A percentile compares a stretch with the other conserved stretches of the same genome.
phyloP scores from a whole-genome alignment of 1,140 invertebrate species.

The Paralvinella palmiformis region DNA sequence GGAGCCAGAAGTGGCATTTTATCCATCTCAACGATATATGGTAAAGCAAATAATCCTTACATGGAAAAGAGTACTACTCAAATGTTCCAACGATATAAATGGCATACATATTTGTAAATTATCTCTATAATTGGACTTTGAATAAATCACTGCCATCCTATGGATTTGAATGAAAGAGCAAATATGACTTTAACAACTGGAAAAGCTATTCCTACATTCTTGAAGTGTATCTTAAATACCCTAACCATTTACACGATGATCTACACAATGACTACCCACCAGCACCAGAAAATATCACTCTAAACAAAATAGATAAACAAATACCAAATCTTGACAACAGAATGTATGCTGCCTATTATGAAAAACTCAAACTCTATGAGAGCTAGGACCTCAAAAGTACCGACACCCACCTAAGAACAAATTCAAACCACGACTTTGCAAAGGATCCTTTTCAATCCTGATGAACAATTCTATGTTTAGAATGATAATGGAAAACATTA shows the following conservation, averaged over 20 bases:
- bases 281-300: slow-evolving; percentile 36
- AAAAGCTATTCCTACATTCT: slow-evolving; percentile 51
- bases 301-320: slow-evolving; percentile 18
- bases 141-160: slow-evolving; percentile 17
- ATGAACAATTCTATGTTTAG: slow-evolving; percentile 51
- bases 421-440: slow-evolving; percentile 27
- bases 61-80: slow-evolving; percentile 20
- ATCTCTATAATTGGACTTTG: slow-evolving; percentile 34
- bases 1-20: slow-evolving; percentile 30
- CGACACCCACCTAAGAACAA: slow-evolving; percentile 26
- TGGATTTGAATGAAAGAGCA: slow-evolving; percentile 44
- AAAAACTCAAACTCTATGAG: slow-evolving; percentile 21
- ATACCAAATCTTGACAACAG: slow-evolving; percentile 23
- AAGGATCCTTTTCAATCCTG: slow-evolving; percentile 47
- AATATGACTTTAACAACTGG: slow-evolving; percentile 36
- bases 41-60: slow-evolving; percentile 32
- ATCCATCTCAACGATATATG: slow-evolving; percentile 25
- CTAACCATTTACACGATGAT: slow-evolving; percentile 51
- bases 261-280: slow-evolving; percentile 53
- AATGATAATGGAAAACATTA: slow-evolving; percentile 50
- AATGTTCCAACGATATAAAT: slow-evolving; percentile 24
- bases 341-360: slow-evolving; percentile 24
- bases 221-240: slow-evolving; percentile 47
- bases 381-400: slow-evolving; percentile 17
- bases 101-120: slow-evolving; percentile 30